phyloP scores from a whole-genome alignment of 2,113 vertebrate genomes.

The Sebastes schlegelii region DNA sequence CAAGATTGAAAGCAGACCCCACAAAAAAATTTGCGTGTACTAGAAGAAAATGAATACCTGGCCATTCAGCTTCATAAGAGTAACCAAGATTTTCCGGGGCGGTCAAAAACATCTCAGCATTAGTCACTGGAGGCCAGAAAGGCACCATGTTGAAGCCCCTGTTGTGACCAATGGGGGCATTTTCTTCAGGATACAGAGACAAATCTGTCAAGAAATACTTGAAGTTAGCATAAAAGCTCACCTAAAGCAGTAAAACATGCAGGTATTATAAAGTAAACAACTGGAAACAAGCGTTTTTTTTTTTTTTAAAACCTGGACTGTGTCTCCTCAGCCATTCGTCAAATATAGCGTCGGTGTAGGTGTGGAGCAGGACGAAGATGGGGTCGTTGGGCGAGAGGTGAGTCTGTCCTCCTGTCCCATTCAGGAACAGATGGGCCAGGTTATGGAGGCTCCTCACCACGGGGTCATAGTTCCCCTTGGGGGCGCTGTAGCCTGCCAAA shows the following conservation, averaged over 20 bases:
- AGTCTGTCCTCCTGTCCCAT: constrained; percentile 97
- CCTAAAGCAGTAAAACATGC: background rate
- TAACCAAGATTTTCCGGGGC: constrained; percentile 95
- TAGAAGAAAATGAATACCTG: constrained; percentile 80
- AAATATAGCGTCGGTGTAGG: constrained; percentile 96
- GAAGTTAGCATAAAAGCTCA: constrained; percentile 1
- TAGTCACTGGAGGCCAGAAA: constrained; percentile 97
- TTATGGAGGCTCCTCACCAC: constrained; percentile 96
- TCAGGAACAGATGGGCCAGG: constrained; percentile 96
- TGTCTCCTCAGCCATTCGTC: constrained; percentile 96
- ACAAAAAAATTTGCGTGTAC: background rate
- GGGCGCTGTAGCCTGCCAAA: constrained; percentile 91
- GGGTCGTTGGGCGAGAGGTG: constrained; percentile 98
- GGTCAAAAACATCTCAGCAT: constrained; percentile 93
- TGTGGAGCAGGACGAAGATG: constrained; percentile 96
- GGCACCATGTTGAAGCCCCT: constrained; percentile 96
- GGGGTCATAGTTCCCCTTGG: constrained; percentile 93
- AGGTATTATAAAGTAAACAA: background rate
- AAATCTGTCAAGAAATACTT: constrained; percentile 78
- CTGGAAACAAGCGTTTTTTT: fast-evolving
- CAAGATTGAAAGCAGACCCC: background rate
- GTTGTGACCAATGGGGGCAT: constrained; percentile 98
- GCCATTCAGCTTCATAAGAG: constrained; percentile 93
- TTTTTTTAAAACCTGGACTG: constrained; percentile 83
- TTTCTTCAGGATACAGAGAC: constrained; percentile 90